A percentile compares a stretch with the other conserved stretches of the same genome.
phyloP scores from a whole-genome alignment of 2,888 invertebrate genomes.

The Coelopa pilipes region DNA sequence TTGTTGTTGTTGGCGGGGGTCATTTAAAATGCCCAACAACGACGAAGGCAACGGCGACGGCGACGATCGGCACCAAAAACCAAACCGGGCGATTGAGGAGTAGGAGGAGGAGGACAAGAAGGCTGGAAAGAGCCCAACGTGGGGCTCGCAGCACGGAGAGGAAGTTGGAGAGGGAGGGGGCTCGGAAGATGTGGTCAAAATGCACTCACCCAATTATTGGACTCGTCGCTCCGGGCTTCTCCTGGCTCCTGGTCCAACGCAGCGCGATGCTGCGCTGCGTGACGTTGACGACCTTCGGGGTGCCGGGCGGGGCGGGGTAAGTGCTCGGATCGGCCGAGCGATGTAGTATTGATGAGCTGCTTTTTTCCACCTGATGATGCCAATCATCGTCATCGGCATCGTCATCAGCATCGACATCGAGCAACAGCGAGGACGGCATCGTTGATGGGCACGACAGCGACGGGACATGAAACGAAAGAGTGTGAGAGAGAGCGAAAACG shows the following conservation, averaged over 20 bases:
- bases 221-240: conserved; percentile 66
- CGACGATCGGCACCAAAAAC: too few species aligned
- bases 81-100: too few species aligned
- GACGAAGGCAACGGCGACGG: conserved; percentile 22
- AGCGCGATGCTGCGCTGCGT: conserved; percentile 74
- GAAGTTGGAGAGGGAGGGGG: too few species aligned
- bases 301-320: conserved; percentile 79
- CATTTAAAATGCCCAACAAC: too few species aligned
- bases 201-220: conserved; percentile 65
- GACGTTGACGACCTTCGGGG: conserved; percentile 75
- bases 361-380: conserved; percentile 63
- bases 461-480: conserved; percentile 6
- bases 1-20: too few species aligned
- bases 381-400: conserved; percentile 5
- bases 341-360: conserved; percentile 71
- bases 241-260: conserved; percentile 73
- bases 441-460: conserved; percentile 5
- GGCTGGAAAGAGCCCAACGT: too few species aligned
- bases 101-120: too few species aligned
- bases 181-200: conserved; percentile 16
- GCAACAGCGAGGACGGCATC: background rate
- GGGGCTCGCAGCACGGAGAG: too few species aligned
- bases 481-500: background rate
- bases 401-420: conserved; percentile 12
- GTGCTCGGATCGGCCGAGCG: conserved; percentile 78